Conservation (phyloP, 2,888 invertebrate species). For the Zygaena filipendulae region DNA sequence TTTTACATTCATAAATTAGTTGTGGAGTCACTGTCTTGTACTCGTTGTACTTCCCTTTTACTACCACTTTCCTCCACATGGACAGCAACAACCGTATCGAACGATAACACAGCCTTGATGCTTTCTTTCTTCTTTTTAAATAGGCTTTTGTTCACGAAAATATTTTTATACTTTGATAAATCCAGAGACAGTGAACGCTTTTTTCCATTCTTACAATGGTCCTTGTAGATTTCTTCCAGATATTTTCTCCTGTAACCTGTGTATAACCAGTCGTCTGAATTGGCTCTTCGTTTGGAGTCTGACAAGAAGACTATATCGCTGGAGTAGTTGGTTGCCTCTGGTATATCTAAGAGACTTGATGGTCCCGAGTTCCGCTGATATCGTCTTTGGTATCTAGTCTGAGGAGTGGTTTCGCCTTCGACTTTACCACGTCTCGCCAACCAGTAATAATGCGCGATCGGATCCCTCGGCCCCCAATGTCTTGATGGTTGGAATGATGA, state of each 20-base stretch:
- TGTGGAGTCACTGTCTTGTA: too few relatives aligned
- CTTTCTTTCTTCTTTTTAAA: slow-evolving; percentile 6
- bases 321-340: slow-evolving; percentile 10
- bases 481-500: slow-evolving; percentile 47
- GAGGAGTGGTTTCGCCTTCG: slow-evolving; percentile 18
- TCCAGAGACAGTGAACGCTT: slow-evolving; percentile 39
- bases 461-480: slow-evolving; percentile 57
- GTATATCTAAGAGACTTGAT: slow-evolving; percentile 23
- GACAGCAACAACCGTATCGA: too few relatives aligned
- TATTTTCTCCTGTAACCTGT: slow-evolving; percentile 29
- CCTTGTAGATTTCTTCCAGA: slow-evolving; percentile 18
- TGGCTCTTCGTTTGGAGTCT: slow-evolving; percentile 29
- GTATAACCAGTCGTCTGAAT: slow-evolving; percentile 48
- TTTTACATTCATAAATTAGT: too few relatives aligned
- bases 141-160: slow-evolving; percentile 5
- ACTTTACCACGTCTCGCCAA: slow-evolving; percentile 36
- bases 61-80: too few relatives aligned
- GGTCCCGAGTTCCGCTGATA: slow-evolving; percentile 36
- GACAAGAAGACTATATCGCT: slow-evolving; percentile 9
- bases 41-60: not conserved
- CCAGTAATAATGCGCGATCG: slow-evolving; percentile 56
- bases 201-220: slow-evolving; percentile 15
- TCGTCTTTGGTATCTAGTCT: slow-evolving; percentile 26
- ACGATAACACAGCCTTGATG: too few relatives aligned
- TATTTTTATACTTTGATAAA: too few relatives aligned